Evolutionary conservation across 2,797 vertebrate species (phyloP).

Genomic region (Leptoclinus maculatus): DNA sequence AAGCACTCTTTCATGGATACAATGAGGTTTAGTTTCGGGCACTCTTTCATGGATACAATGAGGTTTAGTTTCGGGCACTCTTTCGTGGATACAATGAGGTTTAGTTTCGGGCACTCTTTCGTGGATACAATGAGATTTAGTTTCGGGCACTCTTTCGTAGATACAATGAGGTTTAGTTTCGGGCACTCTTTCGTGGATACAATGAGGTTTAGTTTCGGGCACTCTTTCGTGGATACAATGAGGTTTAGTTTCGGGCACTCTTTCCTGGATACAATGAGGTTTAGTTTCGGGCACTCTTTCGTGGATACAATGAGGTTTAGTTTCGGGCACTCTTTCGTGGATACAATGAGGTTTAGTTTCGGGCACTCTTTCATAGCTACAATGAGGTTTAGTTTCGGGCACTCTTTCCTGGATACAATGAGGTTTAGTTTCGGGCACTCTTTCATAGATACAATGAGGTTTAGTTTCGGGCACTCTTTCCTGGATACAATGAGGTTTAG

Average conservation of each 20-base stretch:
- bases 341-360: not conserved
- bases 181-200: not conserved
- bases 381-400: too few relatives aligned
- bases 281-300: too few relatives aligned
- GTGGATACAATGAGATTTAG: not conserved
- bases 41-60: not conserved
- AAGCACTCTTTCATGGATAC: not conserved
- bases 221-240: not conserved
- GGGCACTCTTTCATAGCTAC: too few relatives aligned
- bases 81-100: too few relatives aligned
- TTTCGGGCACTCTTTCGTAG: too few relatives aligned
- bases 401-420: not conserved
- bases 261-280: not conserved
- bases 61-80: too few relatives aligned
- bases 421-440: too few relatives aligned
- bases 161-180: not conserved
- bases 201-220: too few relatives aligned
- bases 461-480: too few relatives aligned
- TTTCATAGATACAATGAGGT: not conserved
- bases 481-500: not conserved
- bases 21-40: not conserved
- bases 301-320: not conserved
- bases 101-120: too few relatives aligned
- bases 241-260: too few relatives aligned
- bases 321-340: too few relatives aligned